These are phyloP conservation scores for Mesoclemmys tuberculata DNA, from an alignment of 2,113 vertebrate species.

Conservation along the genomic window DNA sequence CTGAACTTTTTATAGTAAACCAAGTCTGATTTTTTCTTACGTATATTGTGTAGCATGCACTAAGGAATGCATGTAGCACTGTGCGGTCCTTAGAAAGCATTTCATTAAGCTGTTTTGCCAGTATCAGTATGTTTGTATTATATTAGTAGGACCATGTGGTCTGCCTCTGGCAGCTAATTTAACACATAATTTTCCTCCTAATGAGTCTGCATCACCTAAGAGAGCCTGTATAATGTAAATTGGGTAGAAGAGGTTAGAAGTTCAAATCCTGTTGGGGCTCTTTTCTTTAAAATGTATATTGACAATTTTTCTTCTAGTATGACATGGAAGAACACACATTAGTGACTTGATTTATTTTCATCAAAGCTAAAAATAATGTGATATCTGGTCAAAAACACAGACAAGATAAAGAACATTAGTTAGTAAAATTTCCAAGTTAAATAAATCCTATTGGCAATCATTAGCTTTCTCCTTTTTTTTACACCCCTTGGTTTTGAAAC, in stretches of 20 bases:
- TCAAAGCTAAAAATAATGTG: neutral
- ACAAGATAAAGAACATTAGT: neutral
- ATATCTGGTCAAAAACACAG: neutral
- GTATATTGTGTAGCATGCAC: neutral
- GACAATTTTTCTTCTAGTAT: neutral
- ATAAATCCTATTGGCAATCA: neutral
- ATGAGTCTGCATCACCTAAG: neutral
- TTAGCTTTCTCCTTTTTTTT: neutral
- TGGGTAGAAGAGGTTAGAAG: neutral
- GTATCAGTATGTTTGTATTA: neutral
- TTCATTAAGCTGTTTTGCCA: slow-evolving; percentile 3
- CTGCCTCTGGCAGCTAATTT: neutral
- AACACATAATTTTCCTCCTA: neutral
- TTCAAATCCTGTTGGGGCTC: neutral
- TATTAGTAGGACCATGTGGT: neutral
- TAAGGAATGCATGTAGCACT: neutral
- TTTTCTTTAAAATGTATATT: neutral
- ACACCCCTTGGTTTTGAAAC: neutral
- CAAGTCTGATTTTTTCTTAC: accelerated
- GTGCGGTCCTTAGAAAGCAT: neutral
- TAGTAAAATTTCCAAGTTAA: neutral
- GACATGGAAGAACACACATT: neutral
- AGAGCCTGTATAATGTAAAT: neutral
- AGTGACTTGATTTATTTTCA: neutral
- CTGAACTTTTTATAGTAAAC: neutral